phyloP scores from a whole-genome alignment of 2,888 invertebrate genomes.

The Cynaeus angustus region DNA sequence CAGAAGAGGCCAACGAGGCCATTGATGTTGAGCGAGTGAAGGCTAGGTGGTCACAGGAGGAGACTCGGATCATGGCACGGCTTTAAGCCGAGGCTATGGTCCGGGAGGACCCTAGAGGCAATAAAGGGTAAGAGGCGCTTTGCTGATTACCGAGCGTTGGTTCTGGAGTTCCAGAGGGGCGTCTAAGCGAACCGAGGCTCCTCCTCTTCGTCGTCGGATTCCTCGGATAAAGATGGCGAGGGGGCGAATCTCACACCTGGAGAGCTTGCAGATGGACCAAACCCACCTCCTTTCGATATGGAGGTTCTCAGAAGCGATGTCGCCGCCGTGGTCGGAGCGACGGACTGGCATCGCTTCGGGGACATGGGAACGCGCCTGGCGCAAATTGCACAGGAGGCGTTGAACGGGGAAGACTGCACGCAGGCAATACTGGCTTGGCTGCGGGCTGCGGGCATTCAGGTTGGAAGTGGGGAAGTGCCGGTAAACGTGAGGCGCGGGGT shows the following conservation, averaged over 20 bases:
- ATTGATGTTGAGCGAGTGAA: not conserved
- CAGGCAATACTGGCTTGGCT: not conserved
- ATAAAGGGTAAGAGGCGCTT: conserved; percentile 11
- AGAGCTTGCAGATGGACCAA: not conserved
- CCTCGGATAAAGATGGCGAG: not conserved
- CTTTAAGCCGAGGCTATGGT: not conserved
- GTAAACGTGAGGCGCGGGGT: not conserved
- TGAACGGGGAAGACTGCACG: not conserved
- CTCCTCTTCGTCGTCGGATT: not conserved
- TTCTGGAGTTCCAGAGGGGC: too few species aligned
- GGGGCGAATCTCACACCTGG: not conserved
- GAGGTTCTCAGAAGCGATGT: not conserved
- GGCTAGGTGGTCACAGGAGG: not conserved
- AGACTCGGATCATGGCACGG: not conserved
- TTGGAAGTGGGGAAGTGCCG: not conserved
- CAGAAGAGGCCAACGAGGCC: not conserved
- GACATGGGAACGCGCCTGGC: not conserved
- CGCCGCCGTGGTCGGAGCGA: not conserved
- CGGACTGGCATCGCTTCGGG: conserved; percentile 1
- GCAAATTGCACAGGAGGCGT: not conserved
- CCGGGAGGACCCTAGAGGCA: not conserved
- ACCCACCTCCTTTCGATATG: not conserved
- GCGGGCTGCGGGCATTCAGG: too few species aligned
- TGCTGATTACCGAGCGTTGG: not conserved
- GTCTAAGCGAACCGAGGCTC: too few species aligned